These are phyloP conservation scores for Ochotona curzoniae DNA, from an alignment of 2,113 vertebrate genomes.

Conservation along the genomic window DNA sequence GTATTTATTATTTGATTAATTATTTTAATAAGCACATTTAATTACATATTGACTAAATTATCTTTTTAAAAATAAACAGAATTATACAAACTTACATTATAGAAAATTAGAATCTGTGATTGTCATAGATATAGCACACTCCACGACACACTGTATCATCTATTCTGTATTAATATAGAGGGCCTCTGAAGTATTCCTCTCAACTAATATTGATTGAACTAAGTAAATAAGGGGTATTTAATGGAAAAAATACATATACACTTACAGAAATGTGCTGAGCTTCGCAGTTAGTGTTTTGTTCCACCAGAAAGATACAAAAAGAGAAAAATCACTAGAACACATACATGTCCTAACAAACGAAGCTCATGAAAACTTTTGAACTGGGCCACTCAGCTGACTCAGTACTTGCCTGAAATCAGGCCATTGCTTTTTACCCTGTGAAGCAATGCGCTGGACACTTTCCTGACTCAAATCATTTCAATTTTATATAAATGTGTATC, in stretches of 20 bases:
- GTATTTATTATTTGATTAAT: not conserved
- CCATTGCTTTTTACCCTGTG: not conserved
- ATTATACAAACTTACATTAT: not conserved
- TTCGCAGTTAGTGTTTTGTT: not conserved
- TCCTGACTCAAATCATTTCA: not conserved
- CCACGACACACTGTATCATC: not conserved
- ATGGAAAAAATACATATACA: not conserved
- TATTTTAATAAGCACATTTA: constrained; percentile 27
- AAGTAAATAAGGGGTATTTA: not conserved
- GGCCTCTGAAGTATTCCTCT: not conserved
- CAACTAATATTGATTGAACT: not conserved
- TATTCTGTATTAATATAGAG: not conserved
- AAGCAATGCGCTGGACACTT: not conserved
- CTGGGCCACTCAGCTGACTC: not conserved
- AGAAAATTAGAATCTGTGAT: not conserved
- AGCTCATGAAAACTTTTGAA: not conserved
- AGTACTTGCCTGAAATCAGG: not conserved
- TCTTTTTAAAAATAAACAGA: constrained; percentile 21
- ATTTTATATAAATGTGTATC: not conserved
- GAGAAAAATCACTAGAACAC: constrained; percentile 1
- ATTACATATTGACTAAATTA: not conserved
- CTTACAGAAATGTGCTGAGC: not conserved
- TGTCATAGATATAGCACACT: not conserved
- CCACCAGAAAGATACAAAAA: not conserved
- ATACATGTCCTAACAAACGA: not conserved